Evolutionary conservation across 37 sponge, comb jelly and placozoan species (phyloP).

Genomic region (Mnemiopsis leidyi): DNA sequence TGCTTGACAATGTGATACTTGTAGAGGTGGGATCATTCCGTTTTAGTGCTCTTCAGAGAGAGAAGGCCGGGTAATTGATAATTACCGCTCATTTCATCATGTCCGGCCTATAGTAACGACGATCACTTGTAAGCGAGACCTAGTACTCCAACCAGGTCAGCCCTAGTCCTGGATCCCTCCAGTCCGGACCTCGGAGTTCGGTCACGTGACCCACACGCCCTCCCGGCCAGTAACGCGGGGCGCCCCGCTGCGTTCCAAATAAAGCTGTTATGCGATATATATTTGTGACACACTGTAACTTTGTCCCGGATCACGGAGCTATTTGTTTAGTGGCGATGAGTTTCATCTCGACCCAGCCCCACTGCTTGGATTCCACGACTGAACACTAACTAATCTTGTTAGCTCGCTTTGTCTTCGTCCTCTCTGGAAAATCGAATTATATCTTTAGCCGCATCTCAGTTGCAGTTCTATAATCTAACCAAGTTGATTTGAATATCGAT

Average conservation of each 20-base stretch:
- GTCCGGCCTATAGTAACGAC: not conserved
- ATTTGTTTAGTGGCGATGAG: not conserved
- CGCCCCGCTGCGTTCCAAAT: not conserved
- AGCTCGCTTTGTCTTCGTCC: not conserved
- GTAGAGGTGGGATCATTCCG: not conserved
- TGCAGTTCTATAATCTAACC: not conserved
- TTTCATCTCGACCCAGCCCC: not conserved
- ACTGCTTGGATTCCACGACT: not conserved
- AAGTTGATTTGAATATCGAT: not conserved
- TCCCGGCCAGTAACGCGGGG: not conserved
- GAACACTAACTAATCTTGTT: not conserved
- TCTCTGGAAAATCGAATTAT: not conserved
- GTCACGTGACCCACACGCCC: slow-evolving; percentile 56
- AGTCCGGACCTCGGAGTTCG: not conserved
- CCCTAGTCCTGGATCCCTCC: not conserved
- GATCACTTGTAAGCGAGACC: slow-evolving; percentile 32
- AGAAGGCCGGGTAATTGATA: slow-evolving; percentile 12
- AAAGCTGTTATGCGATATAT: slow-evolving; percentile 36
- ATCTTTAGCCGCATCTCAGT: not conserved
- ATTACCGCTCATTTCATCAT: slow-evolving; percentile 52
- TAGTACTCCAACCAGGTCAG: not conserved
- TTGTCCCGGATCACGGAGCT: not conserved
- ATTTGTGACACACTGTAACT: slow-evolving; percentile 1
- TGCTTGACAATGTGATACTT: slow-evolving; percentile 46
- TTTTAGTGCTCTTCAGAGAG: not conserved